Percentiles rank a stretch among this genome's conserved stretches.
Conservation (phyloP, 2,888 invertebrate species). For the Rhodophaea formosa region DNA sequence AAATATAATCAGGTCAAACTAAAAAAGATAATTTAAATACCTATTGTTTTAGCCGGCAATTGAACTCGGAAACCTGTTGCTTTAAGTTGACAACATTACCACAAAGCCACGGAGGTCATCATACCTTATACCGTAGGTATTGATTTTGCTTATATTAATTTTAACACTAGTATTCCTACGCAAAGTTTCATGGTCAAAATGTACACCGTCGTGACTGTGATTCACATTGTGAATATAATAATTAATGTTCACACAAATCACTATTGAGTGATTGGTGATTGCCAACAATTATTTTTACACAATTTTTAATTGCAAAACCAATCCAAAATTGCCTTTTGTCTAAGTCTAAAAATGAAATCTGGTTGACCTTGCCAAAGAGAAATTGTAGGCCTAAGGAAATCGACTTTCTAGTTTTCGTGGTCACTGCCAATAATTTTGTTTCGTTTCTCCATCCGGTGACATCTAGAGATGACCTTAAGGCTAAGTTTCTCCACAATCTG, state of each 20-base stretch:
- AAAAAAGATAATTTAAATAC: too few species aligned
- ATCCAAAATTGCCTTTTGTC: constrained; percentile 10
- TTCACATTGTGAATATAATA: constrained; percentile 9
- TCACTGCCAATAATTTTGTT: constrained; percentile 1
- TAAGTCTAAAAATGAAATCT: constrained; percentile 12
- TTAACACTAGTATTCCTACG: constrained; percentile 2
- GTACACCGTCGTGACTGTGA: not conserved
- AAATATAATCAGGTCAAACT: too few species aligned
- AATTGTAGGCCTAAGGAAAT: constrained; percentile 16
- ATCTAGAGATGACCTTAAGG: constrained; percentile 2
- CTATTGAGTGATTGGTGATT: constrained; percentile 2
- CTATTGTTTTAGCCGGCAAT: too few species aligned
- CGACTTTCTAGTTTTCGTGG: constrained; percentile 14
- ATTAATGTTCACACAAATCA: not conserved
- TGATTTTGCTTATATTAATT: not conserved
- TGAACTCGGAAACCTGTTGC: too few species aligned
- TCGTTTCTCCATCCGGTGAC: constrained; percentile 4
- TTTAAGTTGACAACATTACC: too few species aligned
- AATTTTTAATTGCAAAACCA: constrained; percentile 16
- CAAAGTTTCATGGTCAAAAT: constrained; percentile 13
- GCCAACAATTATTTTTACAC: constrained; percentile 12
- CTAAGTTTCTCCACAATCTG: constrained; percentile 3
- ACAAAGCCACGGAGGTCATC: not conserved
- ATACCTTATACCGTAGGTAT: not conserved
- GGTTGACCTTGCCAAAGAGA: constrained; percentile 14